Conservation (phyloP, 2,113 vertebrate species). For the Indicator maculatus region DNA sequence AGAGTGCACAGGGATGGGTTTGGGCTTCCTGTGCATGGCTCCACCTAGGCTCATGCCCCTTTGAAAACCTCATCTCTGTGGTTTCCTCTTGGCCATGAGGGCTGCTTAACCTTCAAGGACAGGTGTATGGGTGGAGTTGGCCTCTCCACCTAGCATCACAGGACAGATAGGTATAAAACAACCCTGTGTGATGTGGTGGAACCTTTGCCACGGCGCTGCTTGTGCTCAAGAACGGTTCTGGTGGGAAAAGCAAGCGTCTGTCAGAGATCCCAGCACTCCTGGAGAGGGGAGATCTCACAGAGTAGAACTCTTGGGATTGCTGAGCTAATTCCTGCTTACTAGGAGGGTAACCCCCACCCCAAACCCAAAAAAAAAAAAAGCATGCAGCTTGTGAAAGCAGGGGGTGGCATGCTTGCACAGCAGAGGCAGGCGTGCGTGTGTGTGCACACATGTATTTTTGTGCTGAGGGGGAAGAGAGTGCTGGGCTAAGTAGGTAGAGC, state of each 20-base stretch:
- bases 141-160: neutral
- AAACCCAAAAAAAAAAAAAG: neutral
- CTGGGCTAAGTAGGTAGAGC: constrained; percentile 52
- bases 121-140: neutral
- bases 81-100: neutral
- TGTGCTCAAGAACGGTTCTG: neutral
- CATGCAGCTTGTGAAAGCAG: constrained; percentile 8
- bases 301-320: neutral
- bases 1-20: neutral
- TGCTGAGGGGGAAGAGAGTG: constrained; percentile 33
- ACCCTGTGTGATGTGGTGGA: neutral
- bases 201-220: neutral
- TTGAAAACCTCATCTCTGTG: neutral
- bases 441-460: constrained; percentile 54
- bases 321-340: neutral
- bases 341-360: neutral
- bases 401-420: neutral
- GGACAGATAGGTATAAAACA: neutral
- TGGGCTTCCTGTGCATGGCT: fast-evolving
- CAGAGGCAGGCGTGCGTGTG: constrained; percentile 9
- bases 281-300: neutral
- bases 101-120: neutral
- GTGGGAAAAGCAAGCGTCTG: neutral
- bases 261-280: neutral
- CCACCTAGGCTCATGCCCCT: too few relatives aligned